phyloP scores from a whole-genome alignment of 1,140 invertebrate genomes.

The Magallana ariakensis region DNA sequence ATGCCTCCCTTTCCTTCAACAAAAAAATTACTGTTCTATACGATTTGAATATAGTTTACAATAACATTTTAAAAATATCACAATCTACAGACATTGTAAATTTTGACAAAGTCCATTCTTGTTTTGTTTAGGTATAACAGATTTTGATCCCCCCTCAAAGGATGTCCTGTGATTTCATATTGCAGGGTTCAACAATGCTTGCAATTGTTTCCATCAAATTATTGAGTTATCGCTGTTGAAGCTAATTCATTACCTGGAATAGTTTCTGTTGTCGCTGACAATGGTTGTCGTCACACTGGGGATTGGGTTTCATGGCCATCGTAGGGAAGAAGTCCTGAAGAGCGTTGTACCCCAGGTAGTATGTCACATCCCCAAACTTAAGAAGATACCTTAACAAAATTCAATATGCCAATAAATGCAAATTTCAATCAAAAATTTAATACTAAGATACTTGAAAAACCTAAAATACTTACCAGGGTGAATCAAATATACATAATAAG shows the following conservation, averaged over 20 bases:
- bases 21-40: background rate
- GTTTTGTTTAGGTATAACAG: no score
- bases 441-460: no score
- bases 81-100: no score
- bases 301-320: conserved; percentile 95
- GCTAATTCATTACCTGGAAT: conserved; percentile 75
- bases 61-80: no score
- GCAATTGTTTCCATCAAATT: no score
- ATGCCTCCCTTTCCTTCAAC: conserved; percentile 52
- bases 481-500: no score
- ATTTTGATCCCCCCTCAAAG: no score
- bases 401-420: background rate
- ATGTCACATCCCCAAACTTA: conserved; percentile 92
- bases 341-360: conserved; percentile 98
- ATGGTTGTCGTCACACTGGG: conserved; percentile 91
- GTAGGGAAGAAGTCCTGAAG: conserved; percentile 97
- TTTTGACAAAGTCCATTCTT: no score
- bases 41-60: background rate
- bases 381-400: conserved; percentile 86
- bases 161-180: no score
- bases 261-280: conserved; percentile 90
- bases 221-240: no score
- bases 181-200: no score
- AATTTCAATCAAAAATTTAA: conserved; percentile 17
- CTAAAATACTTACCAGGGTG: no score